Evolutionary conservation across 2,113 vertebrate genomes (phyloP).

Genomic region (Ameiurus melas): DNA sequence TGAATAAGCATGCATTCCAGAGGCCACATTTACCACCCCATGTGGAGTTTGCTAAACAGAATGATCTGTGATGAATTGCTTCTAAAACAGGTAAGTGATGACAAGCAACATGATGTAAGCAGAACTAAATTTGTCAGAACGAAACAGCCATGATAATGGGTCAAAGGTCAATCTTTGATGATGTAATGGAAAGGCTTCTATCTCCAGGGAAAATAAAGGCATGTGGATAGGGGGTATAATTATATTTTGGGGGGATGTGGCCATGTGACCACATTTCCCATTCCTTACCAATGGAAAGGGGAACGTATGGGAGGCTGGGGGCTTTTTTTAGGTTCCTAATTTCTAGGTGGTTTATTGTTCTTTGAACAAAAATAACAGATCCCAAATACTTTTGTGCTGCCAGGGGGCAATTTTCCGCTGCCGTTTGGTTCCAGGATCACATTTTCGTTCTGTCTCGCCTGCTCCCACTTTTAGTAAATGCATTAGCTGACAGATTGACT

Average conservation of each 20-base stretch:
- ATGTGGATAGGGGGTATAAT: constrained; percentile 38
- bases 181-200: constrained; percentile 56
- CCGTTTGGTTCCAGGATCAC: constrained; percentile 43
- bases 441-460: constrained; percentile 44
- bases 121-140: constrained; percentile 18
- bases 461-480: constrained; percentile 24
- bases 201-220: constrained; percentile 46
- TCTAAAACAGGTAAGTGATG: constrained; percentile 11
- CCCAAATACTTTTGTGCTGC: constrained; percentile 43
- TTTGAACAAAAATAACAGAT: constrained; percentile 50
- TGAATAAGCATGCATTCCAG: constrained; percentile 34
- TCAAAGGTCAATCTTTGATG: constrained; percentile 48
- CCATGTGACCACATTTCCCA: constrained; percentile 40
- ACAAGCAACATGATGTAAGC: neutral
- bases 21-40: constrained; percentile 29
- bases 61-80: neutral
- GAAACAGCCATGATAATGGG: constrained; percentile 8
- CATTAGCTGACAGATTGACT: constrained; percentile 47
- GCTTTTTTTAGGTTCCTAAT: constrained; percentile 34
- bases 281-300: constrained; percentile 17
- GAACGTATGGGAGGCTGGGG: constrained; percentile 15
- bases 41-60: constrained; percentile 8
- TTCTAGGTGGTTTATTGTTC: constrained; percentile 51
- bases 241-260: constrained; percentile 29
- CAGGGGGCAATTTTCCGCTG: constrained; percentile 47